Evolutionary conservation across 2,113 vertebrate species (phyloP).

Genomic region (Capreolus pygargus): DNA sequence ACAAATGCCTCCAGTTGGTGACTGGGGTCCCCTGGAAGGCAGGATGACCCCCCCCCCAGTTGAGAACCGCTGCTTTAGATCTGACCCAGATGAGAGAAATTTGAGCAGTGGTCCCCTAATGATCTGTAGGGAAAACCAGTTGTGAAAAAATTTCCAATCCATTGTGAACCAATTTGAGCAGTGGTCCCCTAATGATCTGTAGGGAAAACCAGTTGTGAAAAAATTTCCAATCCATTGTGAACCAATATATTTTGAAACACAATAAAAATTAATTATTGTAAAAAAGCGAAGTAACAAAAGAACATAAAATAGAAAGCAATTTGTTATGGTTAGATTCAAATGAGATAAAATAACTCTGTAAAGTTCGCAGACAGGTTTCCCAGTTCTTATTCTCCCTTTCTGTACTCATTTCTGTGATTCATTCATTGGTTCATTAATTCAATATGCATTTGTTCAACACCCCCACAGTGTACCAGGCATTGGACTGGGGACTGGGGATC

Average conservation of each 20-base stretch:
- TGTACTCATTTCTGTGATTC: constrained; percentile 1
- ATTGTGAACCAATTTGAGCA: background rate
- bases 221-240: background rate
- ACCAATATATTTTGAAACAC: background rate
- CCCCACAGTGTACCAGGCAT: background rate
- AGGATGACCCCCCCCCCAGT: background rate
- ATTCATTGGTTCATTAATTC: background rate
- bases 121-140: background rate
- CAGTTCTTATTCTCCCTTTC: background rate
- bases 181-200: background rate
- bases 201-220: background rate
- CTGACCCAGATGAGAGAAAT: background rate
- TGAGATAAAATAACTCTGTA: background rate
- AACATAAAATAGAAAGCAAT: background rate
- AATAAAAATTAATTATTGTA: background rate
- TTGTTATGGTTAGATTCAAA: background rate
- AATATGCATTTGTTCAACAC: constrained; percentile 2
- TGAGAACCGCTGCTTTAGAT: background rate
- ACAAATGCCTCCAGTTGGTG: background rate
- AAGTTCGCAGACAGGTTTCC: background rate
- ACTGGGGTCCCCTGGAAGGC: background rate
- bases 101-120: background rate
- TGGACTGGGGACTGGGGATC: background rate
- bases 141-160: background rate
- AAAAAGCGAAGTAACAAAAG: background rate